Conservation (phyloP, 2,888 invertebrate genomes). For the Tachina grossa region DNA sequence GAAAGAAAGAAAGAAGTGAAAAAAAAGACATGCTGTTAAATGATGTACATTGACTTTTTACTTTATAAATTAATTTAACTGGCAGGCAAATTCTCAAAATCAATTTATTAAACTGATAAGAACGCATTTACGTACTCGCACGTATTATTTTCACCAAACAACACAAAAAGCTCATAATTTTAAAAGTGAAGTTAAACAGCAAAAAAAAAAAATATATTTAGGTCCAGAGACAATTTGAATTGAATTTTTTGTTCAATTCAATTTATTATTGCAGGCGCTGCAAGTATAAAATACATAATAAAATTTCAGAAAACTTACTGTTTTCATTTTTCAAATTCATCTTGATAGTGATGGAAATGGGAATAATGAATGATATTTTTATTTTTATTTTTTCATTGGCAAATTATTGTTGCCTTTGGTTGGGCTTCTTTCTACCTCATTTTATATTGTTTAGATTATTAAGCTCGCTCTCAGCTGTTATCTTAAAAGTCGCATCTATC, state of each 20-base stretch:
- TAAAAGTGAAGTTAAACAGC: conserved; percentile 7
- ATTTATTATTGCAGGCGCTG: conserved; percentile 55
- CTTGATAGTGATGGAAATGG: conserved; percentile 58
- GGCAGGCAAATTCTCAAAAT: conserved; percentile 67
- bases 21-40: conserved; percentile 10
- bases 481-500: conserved; percentile 69
- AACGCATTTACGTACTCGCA: conserved; percentile 4
- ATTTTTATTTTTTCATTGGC: conserved; percentile 3
- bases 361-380: conserved; percentile 21
- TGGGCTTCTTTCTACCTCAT: conserved; percentile 25
- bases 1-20: background rate
- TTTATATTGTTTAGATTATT: conserved; percentile 69
- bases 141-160: conserved; percentile 32
- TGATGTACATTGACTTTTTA: conserved; percentile 42
- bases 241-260: conserved; percentile 48
- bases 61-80: conserved; percentile 66
- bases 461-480: conserved; percentile 61
- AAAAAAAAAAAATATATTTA: conserved; percentile 28
- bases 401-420: conserved; percentile 34
- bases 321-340: conserved; percentile 72
- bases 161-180: conserved; percentile 50
- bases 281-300: conserved; percentile 12
- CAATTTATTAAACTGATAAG: conserved; percentile 70
- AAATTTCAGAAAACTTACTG: conserved; percentile 48
- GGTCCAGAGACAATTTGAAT: conserved; percentile 41